Conservation (phyloP, 2,113 vertebrate genomes). For the Xiphias gladius region DNA sequence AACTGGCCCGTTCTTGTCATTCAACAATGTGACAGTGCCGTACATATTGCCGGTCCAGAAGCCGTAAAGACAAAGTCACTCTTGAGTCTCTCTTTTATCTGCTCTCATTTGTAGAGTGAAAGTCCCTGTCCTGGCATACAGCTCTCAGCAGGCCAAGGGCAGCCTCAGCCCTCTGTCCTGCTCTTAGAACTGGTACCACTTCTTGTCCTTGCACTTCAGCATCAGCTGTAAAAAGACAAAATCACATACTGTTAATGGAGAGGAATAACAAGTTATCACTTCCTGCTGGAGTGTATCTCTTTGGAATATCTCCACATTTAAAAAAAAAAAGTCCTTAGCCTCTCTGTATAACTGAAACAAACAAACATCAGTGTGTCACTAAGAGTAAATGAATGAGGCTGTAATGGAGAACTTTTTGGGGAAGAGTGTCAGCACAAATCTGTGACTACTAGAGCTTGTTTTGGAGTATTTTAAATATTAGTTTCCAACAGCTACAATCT, state of each 20-base stretch:
- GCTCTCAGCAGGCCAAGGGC: constrained; percentile 73
- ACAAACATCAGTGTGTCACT: neutral
- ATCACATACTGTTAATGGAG: neutral
- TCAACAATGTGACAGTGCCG: constrained; percentile 58
- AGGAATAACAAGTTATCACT: neutral
- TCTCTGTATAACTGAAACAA: neutral
- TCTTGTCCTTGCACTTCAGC: constrained; percentile 99
- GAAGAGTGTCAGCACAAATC: neutral
- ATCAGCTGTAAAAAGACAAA: constrained; percentile 89
- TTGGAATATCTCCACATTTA: neutral
- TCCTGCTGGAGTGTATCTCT: neutral
- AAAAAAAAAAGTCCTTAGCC: neutral
- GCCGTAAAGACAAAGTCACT: constrained; percentile 73
- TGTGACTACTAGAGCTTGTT: neutral
- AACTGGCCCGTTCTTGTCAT: constrained; percentile 57
- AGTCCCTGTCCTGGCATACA: constrained; percentile 80
- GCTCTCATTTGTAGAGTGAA: constrained; percentile 73
- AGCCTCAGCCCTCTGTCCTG: constrained; percentile 67
- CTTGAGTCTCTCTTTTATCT: constrained; percentile 62
- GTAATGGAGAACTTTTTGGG: neutral
- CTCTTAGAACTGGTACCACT: constrained; percentile 98
- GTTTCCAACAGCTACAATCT: neutral
- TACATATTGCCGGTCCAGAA: constrained; percentile 61
- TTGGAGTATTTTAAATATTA: neutral
- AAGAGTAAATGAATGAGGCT: neutral